phyloP scores from a whole-genome alignment of 2,888 invertebrate genomes.

The Stomorhina lunata region DNA sequence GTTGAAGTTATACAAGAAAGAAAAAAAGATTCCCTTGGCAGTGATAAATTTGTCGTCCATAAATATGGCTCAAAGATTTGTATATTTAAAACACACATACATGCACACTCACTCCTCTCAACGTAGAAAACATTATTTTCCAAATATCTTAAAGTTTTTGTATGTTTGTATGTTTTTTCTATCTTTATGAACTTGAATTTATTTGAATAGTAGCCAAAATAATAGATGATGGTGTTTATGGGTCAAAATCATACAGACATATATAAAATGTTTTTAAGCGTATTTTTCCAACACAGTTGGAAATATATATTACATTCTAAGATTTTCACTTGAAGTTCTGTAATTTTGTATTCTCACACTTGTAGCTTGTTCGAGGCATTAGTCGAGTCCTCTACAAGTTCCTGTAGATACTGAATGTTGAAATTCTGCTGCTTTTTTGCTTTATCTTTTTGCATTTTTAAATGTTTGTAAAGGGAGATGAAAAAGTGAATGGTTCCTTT shows the following conservation, averaged over 20 bases:
- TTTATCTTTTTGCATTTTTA: not conserved
- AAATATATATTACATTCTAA: not conserved
- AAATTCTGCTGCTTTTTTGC: not conserved
- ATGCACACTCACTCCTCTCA: not conserved
- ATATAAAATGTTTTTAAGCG: too few species aligned
- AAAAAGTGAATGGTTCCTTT: not conserved
- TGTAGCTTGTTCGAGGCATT: not conserved
- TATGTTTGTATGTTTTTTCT: not conserved
- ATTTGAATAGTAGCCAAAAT: conserved; percentile 32
- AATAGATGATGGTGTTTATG: conserved; percentile 4
- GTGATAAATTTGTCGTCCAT: conserved; percentile 62
- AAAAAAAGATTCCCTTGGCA: conserved; percentile 59
- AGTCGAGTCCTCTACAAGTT: not conserved
- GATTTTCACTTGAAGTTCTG: not conserved
- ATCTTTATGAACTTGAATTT: conserved; percentile 44
- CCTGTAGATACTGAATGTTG: not conserved
- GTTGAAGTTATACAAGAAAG: conserved; percentile 47
- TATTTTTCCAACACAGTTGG: too few species aligned
- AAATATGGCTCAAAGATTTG: conserved; percentile 58
- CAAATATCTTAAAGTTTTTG: conserved; percentile 34
- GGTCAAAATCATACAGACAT: not conserved
- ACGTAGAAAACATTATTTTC: not conserved
- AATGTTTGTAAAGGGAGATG: not conserved
- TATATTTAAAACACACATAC: conserved; percentile 30
- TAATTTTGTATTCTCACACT: conserved; percentile 2